Conservation (phyloP, 1,140 invertebrate species). For the Neomicropteryx cornuta region DNA sequence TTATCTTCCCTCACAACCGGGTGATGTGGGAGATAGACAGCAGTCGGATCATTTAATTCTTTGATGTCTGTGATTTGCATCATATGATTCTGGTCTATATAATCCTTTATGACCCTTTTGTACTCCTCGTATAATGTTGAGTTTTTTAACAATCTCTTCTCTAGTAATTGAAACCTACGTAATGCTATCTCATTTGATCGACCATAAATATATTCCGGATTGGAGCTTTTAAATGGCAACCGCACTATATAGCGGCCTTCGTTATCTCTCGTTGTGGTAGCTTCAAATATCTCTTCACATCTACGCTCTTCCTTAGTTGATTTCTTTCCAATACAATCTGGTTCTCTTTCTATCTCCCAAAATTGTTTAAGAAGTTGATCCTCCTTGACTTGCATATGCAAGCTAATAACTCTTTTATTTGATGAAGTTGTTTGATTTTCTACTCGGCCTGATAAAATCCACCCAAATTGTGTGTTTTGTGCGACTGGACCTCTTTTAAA, state of each 20-base stretch:
- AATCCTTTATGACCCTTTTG: slow-evolving; percentile 22
- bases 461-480: slow-evolving; percentile 20
- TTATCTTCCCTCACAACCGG: slow-evolving; percentile 19
- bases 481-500: no score
- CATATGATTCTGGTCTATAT: slow-evolving; percentile 22
- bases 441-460: slow-evolving; percentile 19
- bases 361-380: slow-evolving; percentile 16
- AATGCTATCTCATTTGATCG: slow-evolving; percentile 11
- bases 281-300: slow-evolving; percentile 16
- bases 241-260: slow-evolving; percentile 20
- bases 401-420: slow-evolving; percentile 2
- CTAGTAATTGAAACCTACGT: slow-evolving; percentile 12
- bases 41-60: slow-evolving; percentile 9
- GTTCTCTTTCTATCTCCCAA: slow-evolving; percentile 18
- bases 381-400: slow-evolving; percentile 13
- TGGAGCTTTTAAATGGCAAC: slow-evolving; percentile 17
- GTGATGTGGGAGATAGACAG: slow-evolving; percentile 21
- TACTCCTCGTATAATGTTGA: slow-evolving; percentile 19
- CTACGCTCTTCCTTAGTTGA: slow-evolving; percentile 14
- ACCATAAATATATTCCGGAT: slow-evolving; percentile 6
- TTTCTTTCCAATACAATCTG: slow-evolving; percentile 4
- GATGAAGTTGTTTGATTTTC: slow-evolving; percentile 4
- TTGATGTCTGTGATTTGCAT: slow-evolving; percentile 10
- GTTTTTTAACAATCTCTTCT: slow-evolving; percentile 16
- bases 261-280: slow-evolving; percentile 10